Base-by-base conservation (phyloP, 2,113 vertebrate genomes). In the Tauraco erythrolophus region DNA sequence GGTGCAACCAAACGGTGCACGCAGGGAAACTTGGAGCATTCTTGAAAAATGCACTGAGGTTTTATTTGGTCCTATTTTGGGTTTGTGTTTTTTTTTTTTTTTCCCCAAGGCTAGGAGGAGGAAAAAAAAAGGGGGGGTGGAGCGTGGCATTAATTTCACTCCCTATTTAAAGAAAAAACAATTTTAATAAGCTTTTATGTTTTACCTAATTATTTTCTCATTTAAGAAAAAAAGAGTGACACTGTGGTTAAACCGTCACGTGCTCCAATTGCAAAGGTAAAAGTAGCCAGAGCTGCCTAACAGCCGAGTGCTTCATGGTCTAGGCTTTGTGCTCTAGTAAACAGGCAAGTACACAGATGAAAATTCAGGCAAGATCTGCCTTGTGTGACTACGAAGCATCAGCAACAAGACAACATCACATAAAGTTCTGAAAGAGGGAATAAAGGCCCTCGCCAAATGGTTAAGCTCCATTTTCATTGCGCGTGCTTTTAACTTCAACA, bases 1-100 rank as follows among this genome's bases (percentile, higher is more conserved):
- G 2, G 33, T 48, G 30, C 1, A 2, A n/a, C 24, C 48, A 61
- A 56, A 45, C 2, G 1, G 8, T 6, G 6, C 2, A 1, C 2
- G 1, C 31, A 43, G 45, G 39, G 53, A 28, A 62, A 50, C 19
- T 15, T 17, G 18, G 35, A 64, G 50, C 5, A 0, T 5, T 70
- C 71, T 72, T 19, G 25, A 51, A 28, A 79, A 14, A 43, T 33
- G 31, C 57, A 5, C 28, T 14, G 37, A 16, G 15, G 2, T 30
- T 86, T 57, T 9, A 11, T 6, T 31, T 4, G 0, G 35, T 46
- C 46, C 46, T 91, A 0, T 9, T 78, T 54, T 54, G 35, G 7
- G 24, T 18, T 57, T 37, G 5, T 1, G 41, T 41, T 9, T 41
- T 41, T 41, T 9, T 41, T 41, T 41, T 9, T 41, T 48, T 35